Base-by-base conservation (phyloP, 2,113 vertebrate species). In the Crypturellus undulatus region DNA sequence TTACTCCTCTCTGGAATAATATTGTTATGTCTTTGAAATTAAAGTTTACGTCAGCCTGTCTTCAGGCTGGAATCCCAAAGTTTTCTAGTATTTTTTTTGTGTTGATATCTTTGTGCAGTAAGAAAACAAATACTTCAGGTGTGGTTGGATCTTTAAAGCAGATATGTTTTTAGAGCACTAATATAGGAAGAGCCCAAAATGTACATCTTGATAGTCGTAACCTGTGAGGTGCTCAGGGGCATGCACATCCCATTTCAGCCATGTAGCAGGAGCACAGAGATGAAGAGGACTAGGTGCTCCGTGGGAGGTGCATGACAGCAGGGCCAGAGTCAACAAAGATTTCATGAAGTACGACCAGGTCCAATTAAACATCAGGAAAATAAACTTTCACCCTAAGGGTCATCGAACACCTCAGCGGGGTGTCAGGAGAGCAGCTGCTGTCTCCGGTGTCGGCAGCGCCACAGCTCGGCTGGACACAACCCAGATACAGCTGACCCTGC, bases 191-290 rank as follows among this genome's bases (percentile, higher is more conserved):
- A 42, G 64, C 42, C 18, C 19, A 43, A 15, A 4, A 11, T 11
- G 40, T 0, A 51, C 63, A 5, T 71, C 70, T 77, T 80, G 38
- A 20, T 67, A 60, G n/a, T 20, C 9, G 1, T 12, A 60, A 21
- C 10, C 26, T 4, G 40, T 22, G 34, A 51, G 40, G 34, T 51
- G 32, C 52, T 56, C 28, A 9, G 54, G 25, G 28, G 9, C 9
- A 5, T 32, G 28, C 25, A 17, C 28, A 32, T 67, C 28, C 34
- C 40, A 10, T 36, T 30, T 42, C 38, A 65, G 0, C 36, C 78
- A 14, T 19, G 16, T 38, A 30, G 21, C 0, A 10, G 82, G 22
- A 69, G 24, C 18, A 25, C 1, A 2, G 2, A 24, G 69, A 67
- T 68, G 36, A 91, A 30, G 51, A 17, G n/a, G 40, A 15, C 16